phyloP scores from a whole-genome alignment of 30 jellyfish, hydroid and myxozoan species.

The Aurelia coerulea region DNA sequence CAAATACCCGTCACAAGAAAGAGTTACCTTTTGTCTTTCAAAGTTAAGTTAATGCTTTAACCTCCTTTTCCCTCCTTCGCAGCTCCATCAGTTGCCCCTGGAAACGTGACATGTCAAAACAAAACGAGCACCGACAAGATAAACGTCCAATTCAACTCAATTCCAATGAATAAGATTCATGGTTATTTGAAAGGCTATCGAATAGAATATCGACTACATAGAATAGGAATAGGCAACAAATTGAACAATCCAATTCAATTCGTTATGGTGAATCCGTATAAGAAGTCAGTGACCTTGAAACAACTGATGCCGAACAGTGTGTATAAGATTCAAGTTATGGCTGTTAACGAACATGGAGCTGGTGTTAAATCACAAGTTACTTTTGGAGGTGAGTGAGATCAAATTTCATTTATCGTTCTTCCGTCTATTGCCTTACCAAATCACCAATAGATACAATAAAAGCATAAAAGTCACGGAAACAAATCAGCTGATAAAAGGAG shows the following conservation, averaged over 20 bases:
- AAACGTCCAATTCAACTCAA: conserved; percentile 7
- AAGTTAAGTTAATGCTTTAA: neutral
- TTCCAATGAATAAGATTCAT: conserved; percentile 36
- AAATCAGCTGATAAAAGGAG: too few species aligned
- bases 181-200: conserved; percentile 48
- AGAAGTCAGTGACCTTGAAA: neutral
- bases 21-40: neutral
- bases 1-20: too few species aligned
- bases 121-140: conserved; percentile 23
- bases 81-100: conserved; percentile 76
- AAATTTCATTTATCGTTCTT: too few species aligned
- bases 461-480: too few species aligned
- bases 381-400: conserved; percentile 46
- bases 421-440: neutral
- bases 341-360: conserved; percentile 80
- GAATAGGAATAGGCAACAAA: conserved; percentile 3
- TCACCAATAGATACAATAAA: too few species aligned
- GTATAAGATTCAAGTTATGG: conserved; percentile 63
- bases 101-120: conserved; percentile 36
- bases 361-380: conserved; percentile 68
- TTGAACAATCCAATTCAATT: conserved; percentile 20
- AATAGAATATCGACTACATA: conserved; percentile 42
- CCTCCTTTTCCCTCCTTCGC: neutral
- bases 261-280: conserved; percentile 29
- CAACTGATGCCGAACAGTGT: conserved; percentile 31